phyloP scores from a whole-genome alignment of 2,113 vertebrate species.

The Hiodon alosoides region DNA sequence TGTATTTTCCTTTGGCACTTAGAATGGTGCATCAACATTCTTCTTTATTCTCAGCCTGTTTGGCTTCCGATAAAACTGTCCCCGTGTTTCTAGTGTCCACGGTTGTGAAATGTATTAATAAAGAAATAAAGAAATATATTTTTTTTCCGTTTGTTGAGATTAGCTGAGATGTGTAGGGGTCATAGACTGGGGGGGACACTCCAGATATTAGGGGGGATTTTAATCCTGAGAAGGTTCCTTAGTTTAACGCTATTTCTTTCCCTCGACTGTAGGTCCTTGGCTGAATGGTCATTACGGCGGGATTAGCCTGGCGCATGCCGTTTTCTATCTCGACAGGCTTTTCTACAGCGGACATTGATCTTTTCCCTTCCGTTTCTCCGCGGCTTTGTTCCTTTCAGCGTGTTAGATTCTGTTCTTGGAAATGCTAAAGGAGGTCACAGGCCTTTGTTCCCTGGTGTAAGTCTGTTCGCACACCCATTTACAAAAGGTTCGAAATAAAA shows the following conservation, averaged over 20 bases:
- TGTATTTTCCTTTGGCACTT: too few relatives aligned
- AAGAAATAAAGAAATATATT: background rate
- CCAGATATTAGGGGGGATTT: too few relatives aligned
- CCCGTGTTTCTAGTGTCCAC: background rate
- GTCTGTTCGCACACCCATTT: background rate
- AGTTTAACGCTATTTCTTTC: background rate
- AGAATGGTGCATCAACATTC: too few relatives aligned
- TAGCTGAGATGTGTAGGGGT: background rate
- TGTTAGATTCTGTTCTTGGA: background rate
- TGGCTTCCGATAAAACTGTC: too few relatives aligned
- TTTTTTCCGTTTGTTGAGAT: too few relatives aligned
- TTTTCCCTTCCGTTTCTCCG: background rate
- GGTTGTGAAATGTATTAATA: constrained; percentile 3
- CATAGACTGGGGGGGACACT: background rate
- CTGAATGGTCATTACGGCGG: background rate
- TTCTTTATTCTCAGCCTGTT: too few relatives aligned
- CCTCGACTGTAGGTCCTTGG: background rate
- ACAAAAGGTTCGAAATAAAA: background rate
- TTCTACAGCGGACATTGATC: background rate
- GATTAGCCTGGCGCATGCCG: background rate
- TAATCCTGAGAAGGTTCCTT: too few relatives aligned
- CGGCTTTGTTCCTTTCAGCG: background rate
- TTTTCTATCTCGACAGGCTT: background rate
- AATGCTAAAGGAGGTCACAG: background rate
- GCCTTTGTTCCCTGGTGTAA: background rate